Evolutionary conservation across 2,888 invertebrate genomes (phyloP).

Genomic region (Vanessa cardui): DNA sequence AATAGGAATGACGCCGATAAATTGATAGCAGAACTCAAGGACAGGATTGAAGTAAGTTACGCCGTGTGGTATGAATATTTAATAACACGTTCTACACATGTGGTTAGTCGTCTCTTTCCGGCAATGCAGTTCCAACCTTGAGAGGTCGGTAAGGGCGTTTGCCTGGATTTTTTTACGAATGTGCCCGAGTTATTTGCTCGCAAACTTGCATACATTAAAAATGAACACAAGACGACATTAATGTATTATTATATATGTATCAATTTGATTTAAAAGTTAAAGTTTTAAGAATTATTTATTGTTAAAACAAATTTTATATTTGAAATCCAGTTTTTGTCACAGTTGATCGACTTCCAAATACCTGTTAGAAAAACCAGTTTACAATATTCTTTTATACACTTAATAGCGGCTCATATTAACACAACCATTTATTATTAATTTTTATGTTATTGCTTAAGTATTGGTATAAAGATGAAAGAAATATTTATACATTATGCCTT

Average conservation of each 20-base stretch:
- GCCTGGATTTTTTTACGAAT: constrained; percentile 39
- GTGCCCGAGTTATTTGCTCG: constrained; percentile 37
- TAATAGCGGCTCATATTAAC: background rate
- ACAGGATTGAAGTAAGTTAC: constrained; percentile 77
- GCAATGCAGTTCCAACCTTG: constrained; percentile 43
- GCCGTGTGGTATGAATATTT: constrained; percentile 23
- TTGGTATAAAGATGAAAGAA: background rate
- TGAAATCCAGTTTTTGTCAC: constrained; percentile 1
- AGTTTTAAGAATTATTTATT: background rate
- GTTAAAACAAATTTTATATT: background rate
- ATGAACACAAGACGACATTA: constrained; percentile 1
- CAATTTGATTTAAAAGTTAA: background rate
- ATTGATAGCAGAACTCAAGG: constrained; percentile 69
- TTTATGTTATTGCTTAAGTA: too few relatives aligned
- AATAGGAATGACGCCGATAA: constrained; percentile 71
- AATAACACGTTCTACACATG: constrained; percentile 29
- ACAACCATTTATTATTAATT: background rate
- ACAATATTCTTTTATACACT: background rate
- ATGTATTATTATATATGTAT: background rate
- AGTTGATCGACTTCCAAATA: constrained; percentile 6
- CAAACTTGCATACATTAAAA: constrained; percentile 17
- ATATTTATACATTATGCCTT: background rate
- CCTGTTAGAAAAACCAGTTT: constrained; percentile 3
- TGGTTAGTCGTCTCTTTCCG: constrained; percentile 36
- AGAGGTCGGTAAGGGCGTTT: constrained; percentile 42